Percentiles rank a stretch among this genome's conserved stretches.
phyloP scores from a whole-genome alignment of 2,797 vertebrate species.

The Mormyrops boulengeri region DNA sequence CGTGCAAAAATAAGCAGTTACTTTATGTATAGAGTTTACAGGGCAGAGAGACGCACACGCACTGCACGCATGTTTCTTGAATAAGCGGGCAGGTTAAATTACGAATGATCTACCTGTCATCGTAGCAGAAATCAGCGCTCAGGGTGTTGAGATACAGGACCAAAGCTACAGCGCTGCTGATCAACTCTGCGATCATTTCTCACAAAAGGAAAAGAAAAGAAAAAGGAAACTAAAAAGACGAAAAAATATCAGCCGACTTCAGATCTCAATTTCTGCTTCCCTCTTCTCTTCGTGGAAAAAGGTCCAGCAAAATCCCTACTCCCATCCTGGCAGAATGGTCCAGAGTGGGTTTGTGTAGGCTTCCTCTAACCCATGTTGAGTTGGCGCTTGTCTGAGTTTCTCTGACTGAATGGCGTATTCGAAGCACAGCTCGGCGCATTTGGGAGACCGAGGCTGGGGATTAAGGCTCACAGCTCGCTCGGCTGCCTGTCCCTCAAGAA shows the following conservation, averaged over 20 bases:
- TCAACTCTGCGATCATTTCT: conserved; percentile 91
- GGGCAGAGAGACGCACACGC: not conserved
- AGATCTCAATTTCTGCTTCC: not conserved
- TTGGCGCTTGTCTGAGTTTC: not conserved
- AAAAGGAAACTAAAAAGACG: not conserved
- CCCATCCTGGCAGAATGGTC: conserved; percentile 55
- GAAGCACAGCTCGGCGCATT: not conserved
- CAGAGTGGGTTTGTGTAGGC: conserved; percentile 47
- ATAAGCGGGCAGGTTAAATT: not conserved
- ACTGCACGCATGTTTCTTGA: not conserved
- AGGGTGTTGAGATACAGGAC: conserved; percentile 94
- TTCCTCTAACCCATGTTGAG: conserved; percentile 64
- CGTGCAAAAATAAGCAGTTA: not conserved
- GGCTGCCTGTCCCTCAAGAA: not conserved
- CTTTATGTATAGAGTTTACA: not conserved
- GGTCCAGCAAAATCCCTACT: conserved; percentile 50
- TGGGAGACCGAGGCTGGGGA: not conserved
- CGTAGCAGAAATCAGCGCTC: conserved; percentile 96
- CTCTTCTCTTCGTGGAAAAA: conserved; percentile 54
- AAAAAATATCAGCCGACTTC: conserved; percentile 25
- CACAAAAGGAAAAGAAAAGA: conserved; percentile 37
- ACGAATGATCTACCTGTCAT: conserved; percentile 79
- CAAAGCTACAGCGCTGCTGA: conserved; percentile 89
- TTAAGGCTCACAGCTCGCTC: not conserved
- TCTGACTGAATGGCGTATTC: not conserved